Percentiles rank a stretch among this genome's conserved stretches.
These are phyloP conservation scores for Coccyzus lansbergi DNA, from an alignment of 2,797 vertebrate genomes.

Conservation along the genomic window DNA sequence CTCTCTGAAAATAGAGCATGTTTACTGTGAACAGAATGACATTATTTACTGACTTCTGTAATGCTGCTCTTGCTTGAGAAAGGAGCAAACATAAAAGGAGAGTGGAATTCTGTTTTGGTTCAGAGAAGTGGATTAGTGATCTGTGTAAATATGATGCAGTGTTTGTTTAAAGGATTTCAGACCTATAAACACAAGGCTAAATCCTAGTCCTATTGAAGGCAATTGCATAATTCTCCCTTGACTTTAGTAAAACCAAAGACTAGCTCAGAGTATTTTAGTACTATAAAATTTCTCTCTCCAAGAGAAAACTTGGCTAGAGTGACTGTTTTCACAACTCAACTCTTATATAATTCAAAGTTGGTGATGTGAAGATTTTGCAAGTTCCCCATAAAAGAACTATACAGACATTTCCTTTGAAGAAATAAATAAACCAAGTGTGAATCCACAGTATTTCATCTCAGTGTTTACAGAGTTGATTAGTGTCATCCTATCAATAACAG, in stretches of 20 bases:
- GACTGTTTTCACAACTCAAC: neutral
- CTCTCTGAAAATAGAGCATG: constrained; percentile 7
- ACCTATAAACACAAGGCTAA: constrained; percentile 4
- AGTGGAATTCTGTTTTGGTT: neutral
- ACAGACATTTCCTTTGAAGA: neutral
- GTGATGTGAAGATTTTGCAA: neutral
- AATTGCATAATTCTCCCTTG: neutral
- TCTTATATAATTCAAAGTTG: neutral
- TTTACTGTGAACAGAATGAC: constrained; percentile 55
- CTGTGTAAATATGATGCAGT: neutral
- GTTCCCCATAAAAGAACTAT: neutral
- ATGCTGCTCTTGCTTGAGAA: neutral
- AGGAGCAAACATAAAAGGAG: constrained; percentile 13
- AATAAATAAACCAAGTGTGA: neutral
- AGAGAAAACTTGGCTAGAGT: neutral
- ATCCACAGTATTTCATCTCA: neutral
- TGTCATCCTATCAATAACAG: neutral
- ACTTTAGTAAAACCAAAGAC: neutral
- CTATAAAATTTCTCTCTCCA: neutral
- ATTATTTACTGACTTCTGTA: constrained; percentile 29
- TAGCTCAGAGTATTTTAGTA: neutral
- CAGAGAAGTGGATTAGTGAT: constrained; percentile 33
- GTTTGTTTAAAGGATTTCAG: constrained; percentile 42
- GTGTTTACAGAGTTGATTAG: neutral
- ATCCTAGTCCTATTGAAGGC: neutral